A percentile compares a stretch with the other conserved stretches of the same genome.
These are phyloP conservation scores for Papilio elwesi DNA, from an alignment of 2,888 invertebrate genomes.

Conservation along the genomic window DNA sequence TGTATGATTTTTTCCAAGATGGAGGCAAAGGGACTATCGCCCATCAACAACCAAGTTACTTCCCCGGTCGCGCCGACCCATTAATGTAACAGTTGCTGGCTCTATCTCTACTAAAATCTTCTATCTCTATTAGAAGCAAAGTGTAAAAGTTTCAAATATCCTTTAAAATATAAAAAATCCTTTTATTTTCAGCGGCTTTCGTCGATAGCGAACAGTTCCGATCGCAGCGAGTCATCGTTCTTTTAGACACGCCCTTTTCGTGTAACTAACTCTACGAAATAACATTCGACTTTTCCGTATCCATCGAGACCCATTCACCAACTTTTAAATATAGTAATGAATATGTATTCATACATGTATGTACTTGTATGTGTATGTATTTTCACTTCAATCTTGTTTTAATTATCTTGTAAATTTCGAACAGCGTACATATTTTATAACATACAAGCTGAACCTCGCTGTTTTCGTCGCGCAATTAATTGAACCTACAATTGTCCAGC, in stretches of 20 bases:
- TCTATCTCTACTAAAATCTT: background rate
- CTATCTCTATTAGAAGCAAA: background rate
- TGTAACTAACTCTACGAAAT: slow-evolving; percentile 27
- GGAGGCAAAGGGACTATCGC: no score
- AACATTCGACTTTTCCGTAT: slow-evolving; percentile 31
- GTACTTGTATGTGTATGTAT: no score
- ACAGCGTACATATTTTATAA: no score
- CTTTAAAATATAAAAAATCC: slow-evolving; percentile 18
- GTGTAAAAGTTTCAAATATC: background rate
- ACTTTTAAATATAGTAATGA: background rate
- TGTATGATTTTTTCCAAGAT: no score
- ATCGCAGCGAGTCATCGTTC: slow-evolving; percentile 34
- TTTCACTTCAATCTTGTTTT: background rate
- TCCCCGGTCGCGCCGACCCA: no score
- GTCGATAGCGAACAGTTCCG: slow-evolving; percentile 13
- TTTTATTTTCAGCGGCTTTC: slow-evolving; percentile 15
- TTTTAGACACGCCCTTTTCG: slow-evolving; percentile 33
- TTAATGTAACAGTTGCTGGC: no score
- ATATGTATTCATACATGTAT: no score
- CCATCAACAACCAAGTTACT: no score
- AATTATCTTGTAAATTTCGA: no score
- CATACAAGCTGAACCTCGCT: no score
- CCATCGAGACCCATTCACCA: background rate
- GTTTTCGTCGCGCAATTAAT: no score
- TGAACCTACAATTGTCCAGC: no score